Evolutionary conservation across 2,113 vertebrate genomes (phyloP).

Genomic region (Corythoichthys intestinalis): DNA sequence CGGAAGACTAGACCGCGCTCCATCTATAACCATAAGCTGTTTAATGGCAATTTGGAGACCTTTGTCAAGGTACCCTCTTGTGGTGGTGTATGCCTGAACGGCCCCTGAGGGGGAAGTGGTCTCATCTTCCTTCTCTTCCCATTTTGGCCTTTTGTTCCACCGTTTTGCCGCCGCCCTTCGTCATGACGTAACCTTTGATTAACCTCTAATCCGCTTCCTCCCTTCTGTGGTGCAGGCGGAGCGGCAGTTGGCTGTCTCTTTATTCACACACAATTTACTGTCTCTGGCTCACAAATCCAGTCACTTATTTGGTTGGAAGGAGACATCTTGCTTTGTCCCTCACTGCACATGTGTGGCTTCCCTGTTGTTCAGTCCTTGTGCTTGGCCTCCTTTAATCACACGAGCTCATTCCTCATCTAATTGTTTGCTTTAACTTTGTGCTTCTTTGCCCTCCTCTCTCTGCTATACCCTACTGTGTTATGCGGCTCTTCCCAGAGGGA

Average conservation of each 20-base stretch:
- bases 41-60: constrained; percentile 99
- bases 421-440: constrained; percentile 77
- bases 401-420: constrained; percentile 49
- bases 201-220: constrained; percentile 56
- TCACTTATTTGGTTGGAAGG: constrained; percentile 19
- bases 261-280: constrained; percentile 33
- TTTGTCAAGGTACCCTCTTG: constrained; percentile 95
- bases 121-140: constrained; percentile 42
- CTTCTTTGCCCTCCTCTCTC: constrained; percentile 80
- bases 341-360: constrained; percentile 26
- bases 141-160: constrained; percentile 46
- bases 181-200: constrained; percentile 55
- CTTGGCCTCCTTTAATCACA: constrained; percentile 35
- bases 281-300: constrained; percentile 29
- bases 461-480: constrained; percentile 75
- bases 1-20: constrained; percentile 98
- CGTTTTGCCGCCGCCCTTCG: constrained; percentile 47
- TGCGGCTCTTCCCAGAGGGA: constrained; percentile 95
- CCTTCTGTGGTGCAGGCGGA: constrained; percentile 29
- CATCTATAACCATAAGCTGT: constrained; percentile 97
- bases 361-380: constrained; percentile 26
- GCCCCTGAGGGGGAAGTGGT: constrained; percentile 72
- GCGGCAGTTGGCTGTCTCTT: constrained; percentile 41
- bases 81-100: constrained; percentile 68
- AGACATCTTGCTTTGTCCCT: constrained; percentile 37